Evolutionary conservation across 2,797 vertebrate species (phyloP), one percentile per base, ranked within the genome.

Genomic region (Danio jaintianensis): DNA sequence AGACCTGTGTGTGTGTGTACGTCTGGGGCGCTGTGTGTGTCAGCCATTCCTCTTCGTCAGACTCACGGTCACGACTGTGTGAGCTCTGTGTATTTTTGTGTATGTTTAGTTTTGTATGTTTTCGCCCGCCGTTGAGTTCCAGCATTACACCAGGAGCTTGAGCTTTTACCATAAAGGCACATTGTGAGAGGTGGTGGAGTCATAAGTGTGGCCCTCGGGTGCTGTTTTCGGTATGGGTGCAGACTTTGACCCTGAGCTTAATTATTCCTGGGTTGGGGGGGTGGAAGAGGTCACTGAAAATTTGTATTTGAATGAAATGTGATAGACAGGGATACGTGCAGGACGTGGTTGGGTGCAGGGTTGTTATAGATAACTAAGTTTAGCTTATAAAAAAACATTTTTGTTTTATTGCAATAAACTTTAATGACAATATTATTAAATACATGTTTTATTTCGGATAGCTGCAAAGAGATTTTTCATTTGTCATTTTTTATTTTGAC

Each of bases 31-130:
- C 15, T 61, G 43, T 75, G 76, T 68, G 58, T 38, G 20, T 71
- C 78, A 56, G 61, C 56, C 36, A 80, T 85, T 85, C 70, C 79
- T 81, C 71, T 78, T 74, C 45, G 12, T 48, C 63, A 83, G 69
- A 82, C 18, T 81, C 84, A 69, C 38, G 40, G 48, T 78, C 64
- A 80, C 56, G 56, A 76, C 79, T 43, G 11, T 77, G 74, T 77
- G 74, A 68, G 29, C 29, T 69, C 50, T 48, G 56, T 75, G 36
- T 52, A 79, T 78, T 75, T 78, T 50, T 56, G 55, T 42, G 82
- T 62, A 38, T 50, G 63, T 64, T 71, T 63, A 36, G 18, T 47
- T 72, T 79, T 15, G 67, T 68, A 64, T 5, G 68, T 79, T 63
- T 72, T 79, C 0, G 40, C 58, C 61, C 52, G 68, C 48, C 20